Percentiles rank a stretch among this genome's conserved stretches.
Conservation (phyloP, 2,888 invertebrate species). For the Priocnemis perturbator region DNA sequence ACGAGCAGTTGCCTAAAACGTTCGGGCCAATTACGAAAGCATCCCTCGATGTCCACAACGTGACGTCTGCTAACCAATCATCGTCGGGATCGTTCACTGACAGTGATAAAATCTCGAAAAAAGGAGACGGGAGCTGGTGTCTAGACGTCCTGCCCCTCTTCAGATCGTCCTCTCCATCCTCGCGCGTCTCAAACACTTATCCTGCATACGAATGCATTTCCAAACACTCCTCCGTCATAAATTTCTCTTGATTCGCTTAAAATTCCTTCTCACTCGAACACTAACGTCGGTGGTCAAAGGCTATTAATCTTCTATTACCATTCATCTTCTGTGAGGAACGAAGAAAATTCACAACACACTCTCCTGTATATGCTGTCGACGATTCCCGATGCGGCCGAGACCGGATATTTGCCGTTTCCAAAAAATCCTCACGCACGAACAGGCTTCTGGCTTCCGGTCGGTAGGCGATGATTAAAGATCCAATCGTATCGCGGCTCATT, state of each 20-base stretch:
- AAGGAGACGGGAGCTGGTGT: slow-evolving; percentile 22
- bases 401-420: slow-evolving; percentile 18
- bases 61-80: slow-evolving; percentile 51
- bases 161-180: slow-evolving; percentile 4
- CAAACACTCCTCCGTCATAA: no score
- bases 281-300: no score
- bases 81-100: slow-evolving; percentile 41
- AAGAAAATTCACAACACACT: no score
- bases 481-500: slow-evolving; percentile 15
- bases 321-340: no score
- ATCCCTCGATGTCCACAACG: slow-evolving; percentile 48
- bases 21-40: slow-evolving; percentile 50
- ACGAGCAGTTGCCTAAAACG: slow-evolving; percentile 16
- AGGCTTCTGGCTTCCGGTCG: slow-evolving; percentile 26
- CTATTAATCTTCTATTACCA: no score
- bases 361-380: no score
- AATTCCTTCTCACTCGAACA: no score
- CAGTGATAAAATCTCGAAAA: slow-evolving; percentile 55
- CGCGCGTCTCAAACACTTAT: neutral
- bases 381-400: neutral
- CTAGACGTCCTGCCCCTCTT: slow-evolving; percentile 11
- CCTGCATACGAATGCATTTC: slow-evolving; percentile 8
- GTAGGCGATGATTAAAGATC: slow-evolving; percentile 18
- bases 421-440: slow-evolving; percentile 40
- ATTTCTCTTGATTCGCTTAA: no score